A percentile compares a stretch with the other conserved stretches of the same genome.
These are phyloP conservation scores for Rhynchonycteris naso DNA, from an alignment of 2,797 vertebrate species.

Conservation along the genomic window DNA sequence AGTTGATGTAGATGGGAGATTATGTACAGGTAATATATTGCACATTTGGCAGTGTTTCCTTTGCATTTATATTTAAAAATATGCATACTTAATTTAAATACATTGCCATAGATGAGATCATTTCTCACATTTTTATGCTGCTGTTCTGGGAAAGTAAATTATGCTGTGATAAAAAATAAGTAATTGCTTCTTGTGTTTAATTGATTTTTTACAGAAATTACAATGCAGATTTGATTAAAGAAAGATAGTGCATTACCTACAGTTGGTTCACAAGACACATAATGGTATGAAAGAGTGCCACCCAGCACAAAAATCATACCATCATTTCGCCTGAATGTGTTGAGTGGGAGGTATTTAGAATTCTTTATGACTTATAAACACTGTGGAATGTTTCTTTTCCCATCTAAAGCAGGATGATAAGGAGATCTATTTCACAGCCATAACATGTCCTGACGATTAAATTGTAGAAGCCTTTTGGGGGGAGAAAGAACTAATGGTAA, in stretches of 20 bases:
- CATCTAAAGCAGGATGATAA: slow-evolving; percentile 70
- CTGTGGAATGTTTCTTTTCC: slow-evolving; percentile 68
- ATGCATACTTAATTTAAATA: slow-evolving; percentile 66
- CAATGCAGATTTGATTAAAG: slow-evolving; percentile 83
- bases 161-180: slow-evolving; percentile 83
- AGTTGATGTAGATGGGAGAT: slow-evolving; percentile 51
- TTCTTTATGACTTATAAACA: slow-evolving; percentile 78
- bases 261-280: slow-evolving; percentile 75
- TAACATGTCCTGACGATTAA: slow-evolving; percentile 76
- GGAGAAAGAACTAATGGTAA: slow-evolving; percentile 40
- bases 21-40: slow-evolving; percentile 50
- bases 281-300: slow-evolving; percentile 68
- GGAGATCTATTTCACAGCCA: slow-evolving; percentile 76
- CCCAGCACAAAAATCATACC: slow-evolving; percentile 70
- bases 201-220: slow-evolving; percentile 85
- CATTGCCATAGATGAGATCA: slow-evolving; percentile 60
- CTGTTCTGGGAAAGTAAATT: slow-evolving; percentile 84
- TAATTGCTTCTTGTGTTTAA: slow-evolving; percentile 85
- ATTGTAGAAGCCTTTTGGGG: slow-evolving; percentile 56
- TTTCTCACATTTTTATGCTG: slow-evolving; percentile 73
- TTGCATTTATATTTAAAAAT: slow-evolving; percentile 61
- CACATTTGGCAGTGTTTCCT: slow-evolving; percentile 48
- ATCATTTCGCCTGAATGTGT: slow-evolving; percentile 65
- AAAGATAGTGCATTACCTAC: slow-evolving; percentile 80
- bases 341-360: slow-evolving; percentile 78